These are phyloP conservation scores for Periophthalmus modestus DNA, from an alignment of 2,113 vertebrate genomes.

Conservation along the genomic window DNA sequence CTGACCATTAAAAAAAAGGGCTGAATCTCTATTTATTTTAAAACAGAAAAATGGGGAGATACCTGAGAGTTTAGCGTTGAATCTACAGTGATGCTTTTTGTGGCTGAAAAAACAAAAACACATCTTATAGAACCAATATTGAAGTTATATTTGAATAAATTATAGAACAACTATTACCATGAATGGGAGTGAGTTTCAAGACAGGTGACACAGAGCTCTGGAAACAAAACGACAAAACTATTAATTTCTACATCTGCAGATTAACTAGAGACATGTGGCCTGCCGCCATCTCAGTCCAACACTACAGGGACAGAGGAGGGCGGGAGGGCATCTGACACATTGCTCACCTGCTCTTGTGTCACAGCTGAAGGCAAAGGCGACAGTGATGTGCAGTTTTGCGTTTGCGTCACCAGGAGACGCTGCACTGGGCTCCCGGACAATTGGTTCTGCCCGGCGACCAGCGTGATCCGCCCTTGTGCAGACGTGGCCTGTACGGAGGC, in stretches of 20 bases:
- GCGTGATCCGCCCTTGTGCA: conserved; percentile 78
- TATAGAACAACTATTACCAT: conserved; percentile 68
- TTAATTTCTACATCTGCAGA: neutral
- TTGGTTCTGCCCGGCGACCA: conserved; percentile 82
- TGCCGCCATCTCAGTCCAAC: too few species aligned
- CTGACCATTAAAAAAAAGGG: too few species aligned
- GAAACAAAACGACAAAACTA: conserved; percentile 16
- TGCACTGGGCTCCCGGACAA: conserved; percentile 77
- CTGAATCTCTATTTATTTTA: neutral
- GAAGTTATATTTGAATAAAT: neutral
- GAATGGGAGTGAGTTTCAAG: conserved; percentile 79
- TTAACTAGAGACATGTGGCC: too few species aligned
- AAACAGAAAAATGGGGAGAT: neutral
- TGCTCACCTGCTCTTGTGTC: conserved; percentile 46
- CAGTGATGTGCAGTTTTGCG: conserved; percentile 78
- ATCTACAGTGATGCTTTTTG: conserved; percentile 64
- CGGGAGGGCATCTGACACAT: neutral
- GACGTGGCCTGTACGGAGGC: conserved; percentile 75
- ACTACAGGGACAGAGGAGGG: too few species aligned
- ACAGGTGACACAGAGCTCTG: conserved; percentile 73
- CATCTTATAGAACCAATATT: neutral
- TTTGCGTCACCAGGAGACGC: conserved; percentile 88
- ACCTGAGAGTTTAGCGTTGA: conserved; percentile 67
- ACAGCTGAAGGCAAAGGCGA: conserved; percentile 48
- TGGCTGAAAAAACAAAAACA: conserved; percentile 40